phyloP scores from a whole-genome alignment of 2,113 vertebrate genomes.

The Dissostichus mawsoni region DNA sequence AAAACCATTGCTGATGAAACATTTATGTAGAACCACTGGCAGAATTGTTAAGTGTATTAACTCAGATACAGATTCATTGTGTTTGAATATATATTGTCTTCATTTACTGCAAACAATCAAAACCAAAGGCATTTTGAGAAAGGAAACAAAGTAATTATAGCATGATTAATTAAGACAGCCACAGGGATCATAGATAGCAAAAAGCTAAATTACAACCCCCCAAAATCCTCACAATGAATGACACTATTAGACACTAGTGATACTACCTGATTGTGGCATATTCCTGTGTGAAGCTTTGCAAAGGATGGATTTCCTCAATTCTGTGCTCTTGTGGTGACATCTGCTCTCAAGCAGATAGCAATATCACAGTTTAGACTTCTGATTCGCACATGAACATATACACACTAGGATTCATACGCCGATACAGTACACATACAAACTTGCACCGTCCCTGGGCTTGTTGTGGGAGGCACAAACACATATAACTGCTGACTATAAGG shows the following conservation, averaged over 20 bases:
- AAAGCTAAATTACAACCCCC: constrained; percentile 7
- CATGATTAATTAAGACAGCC: background rate
- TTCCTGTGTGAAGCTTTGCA: constrained; percentile 11
- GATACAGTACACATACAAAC: constrained; percentile 26
- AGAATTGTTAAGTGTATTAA: background rate
- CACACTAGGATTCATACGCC: constrained; percentile 21
- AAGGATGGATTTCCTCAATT: constrained; percentile 29
- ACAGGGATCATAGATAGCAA: background rate
- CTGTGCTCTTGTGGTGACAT: constrained; percentile 25
- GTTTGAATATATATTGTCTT: background rate
- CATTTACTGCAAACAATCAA: background rate
- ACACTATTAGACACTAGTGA: constrained; percentile 35
- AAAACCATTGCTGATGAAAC: background rate
- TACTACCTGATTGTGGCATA: constrained; percentile 11
- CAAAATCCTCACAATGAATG: constrained; percentile 1
- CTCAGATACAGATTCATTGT: background rate
- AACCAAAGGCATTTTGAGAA: constrained; percentile 2
- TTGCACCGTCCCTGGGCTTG: constrained; percentile 17
- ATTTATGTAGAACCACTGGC: background rate
- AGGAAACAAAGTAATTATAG: background rate
- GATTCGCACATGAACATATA: constrained; percentile 39
- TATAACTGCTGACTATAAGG: constrained; percentile 51
- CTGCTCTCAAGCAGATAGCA: constrained; percentile 16
- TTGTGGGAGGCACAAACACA: constrained; percentile 43
- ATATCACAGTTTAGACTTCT: constrained; percentile 22